phyloP scores from a whole-genome alignment of 1,140 invertebrate species.

The Heliothis subflexa region DNA sequence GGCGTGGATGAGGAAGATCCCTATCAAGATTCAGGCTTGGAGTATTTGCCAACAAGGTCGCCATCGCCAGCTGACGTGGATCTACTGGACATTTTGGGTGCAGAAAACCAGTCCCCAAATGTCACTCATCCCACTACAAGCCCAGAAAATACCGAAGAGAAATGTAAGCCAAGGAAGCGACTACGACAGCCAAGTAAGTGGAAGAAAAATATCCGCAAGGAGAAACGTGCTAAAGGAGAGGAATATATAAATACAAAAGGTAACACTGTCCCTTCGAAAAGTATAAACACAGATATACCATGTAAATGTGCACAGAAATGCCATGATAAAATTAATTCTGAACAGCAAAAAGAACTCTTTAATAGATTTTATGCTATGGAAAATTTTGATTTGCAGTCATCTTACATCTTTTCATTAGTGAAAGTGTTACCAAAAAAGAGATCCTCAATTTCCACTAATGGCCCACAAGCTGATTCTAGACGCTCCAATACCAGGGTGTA shows the following conservation, averaged over 20 bases:
- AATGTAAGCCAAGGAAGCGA: not conserved
- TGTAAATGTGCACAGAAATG: constrained; percentile 38
- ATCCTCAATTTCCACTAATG: constrained; percentile 34
- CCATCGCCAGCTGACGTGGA: not conserved
- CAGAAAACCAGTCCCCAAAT: constrained; percentile 15
- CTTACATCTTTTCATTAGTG: constrained; percentile 44
- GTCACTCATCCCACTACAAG: not conserved
- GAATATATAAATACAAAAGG: constrained; percentile 44
- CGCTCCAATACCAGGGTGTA: constrained; percentile 42
- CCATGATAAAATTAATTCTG: constrained; percentile 41
- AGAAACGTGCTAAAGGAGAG: constrained; percentile 42
- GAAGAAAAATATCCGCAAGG: constrained; percentile 16
- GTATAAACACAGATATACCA: constrained; percentile 30
- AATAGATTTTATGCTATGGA: constrained; percentile 44
- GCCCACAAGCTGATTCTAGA: constrained; percentile 30
- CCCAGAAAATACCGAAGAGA: not conserved
- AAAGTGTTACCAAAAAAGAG: constrained; percentile 43
- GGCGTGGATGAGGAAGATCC: constrained; percentile 8
- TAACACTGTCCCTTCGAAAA: constrained; percentile 28
- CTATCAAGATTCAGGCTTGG: constrained; percentile 23
- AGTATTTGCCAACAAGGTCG: constrained; percentile 6
- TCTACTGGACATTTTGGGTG: constrained; percentile 19
- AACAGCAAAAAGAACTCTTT: not conserved
- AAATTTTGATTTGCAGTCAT: constrained; percentile 43
- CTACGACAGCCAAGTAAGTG: not conserved